These are phyloP conservation scores for Tipula unca DNA, from an alignment of 2,888 invertebrate genomes.

Conservation along the genomic window DNA sequence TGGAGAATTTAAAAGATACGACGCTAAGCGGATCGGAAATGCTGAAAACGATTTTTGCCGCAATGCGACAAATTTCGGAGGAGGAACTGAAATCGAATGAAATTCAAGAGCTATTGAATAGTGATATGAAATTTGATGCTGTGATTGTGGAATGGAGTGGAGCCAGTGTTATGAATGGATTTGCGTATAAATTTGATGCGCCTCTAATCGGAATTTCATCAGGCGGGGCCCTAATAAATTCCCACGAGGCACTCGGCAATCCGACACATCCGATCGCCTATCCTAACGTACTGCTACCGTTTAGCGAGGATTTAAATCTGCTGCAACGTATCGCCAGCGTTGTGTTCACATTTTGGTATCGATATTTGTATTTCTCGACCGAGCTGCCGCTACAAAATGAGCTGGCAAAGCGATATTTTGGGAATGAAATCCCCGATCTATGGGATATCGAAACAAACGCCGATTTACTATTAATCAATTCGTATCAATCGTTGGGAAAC, in stretches of 20 bases:
- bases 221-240: conserved; percentile 43
- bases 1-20: conserved; percentile 28
- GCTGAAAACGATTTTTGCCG: conserved; percentile 28
- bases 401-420: conserved; percentile 29
- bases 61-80: conserved; percentile 29
- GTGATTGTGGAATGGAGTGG: conserved; percentile 49
- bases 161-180: conserved; percentile 43
- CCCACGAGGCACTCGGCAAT: conserved; percentile 47
- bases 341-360: conserved; percentile 28
- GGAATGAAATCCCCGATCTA: conserved; percentile 27
- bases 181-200: conserved; percentile 47
- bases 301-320: conserved; percentile 40
- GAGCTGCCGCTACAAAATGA: conserved; percentile 30
- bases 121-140: conserved; percentile 46
- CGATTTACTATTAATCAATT: conserved; percentile 30
- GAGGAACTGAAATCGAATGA: conserved; percentile 30
- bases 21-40: conserved; percentile 29
- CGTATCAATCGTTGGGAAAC: conserved; percentile 29
- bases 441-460: conserved; percentile 30
- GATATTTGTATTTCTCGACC: conserved; percentile 29
- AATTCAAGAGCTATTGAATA: conserved; percentile 29
- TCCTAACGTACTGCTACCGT: conserved; percentile 44
- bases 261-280: conserved; percentile 46
- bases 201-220: conserved; percentile 48
- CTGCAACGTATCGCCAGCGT: conserved; percentile 34